A percentile compares a stretch with the other conserved stretches of the same genome.
phyloP scores from a whole-genome alignment of 2,888 invertebrate genomes.

The Xestoiulus laeticollis region DNA sequence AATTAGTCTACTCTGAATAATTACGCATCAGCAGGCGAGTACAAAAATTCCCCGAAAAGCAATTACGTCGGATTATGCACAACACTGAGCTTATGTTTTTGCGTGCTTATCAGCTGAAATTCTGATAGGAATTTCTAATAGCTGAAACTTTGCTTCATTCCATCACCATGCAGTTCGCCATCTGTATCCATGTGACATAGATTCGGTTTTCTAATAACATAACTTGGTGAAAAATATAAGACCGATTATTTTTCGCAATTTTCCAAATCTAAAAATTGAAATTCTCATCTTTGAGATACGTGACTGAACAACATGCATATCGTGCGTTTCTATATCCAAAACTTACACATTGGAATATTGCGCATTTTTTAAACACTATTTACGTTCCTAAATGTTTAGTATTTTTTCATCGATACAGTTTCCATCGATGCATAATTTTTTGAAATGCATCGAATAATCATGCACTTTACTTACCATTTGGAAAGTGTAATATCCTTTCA shows the following conservation, averaged over 20 bases:
- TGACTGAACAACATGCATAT: neutral
- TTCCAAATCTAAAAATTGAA: neutral
- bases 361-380: neutral
- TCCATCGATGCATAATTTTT: neutral
- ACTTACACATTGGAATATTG: neutral
- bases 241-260: neutral
- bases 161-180: no score
- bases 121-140: neutral
- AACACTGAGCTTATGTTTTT: neutral
- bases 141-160: neutral
- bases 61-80: neutral
- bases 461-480: neutral
- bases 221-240: neutral
- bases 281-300: neutral
- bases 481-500: conserved; percentile 19
- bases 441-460: neutral
- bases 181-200: neutral
- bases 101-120: neutral
- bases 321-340: neutral
- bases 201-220: neutral
- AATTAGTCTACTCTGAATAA: conserved; percentile 15
- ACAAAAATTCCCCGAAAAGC: neutral
- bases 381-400: neutral
- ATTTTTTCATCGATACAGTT: neutral
- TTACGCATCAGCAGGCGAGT: neutral